Conservation (phyloP, 2,888 invertebrate species). For the Glomeris marginata region DNA sequence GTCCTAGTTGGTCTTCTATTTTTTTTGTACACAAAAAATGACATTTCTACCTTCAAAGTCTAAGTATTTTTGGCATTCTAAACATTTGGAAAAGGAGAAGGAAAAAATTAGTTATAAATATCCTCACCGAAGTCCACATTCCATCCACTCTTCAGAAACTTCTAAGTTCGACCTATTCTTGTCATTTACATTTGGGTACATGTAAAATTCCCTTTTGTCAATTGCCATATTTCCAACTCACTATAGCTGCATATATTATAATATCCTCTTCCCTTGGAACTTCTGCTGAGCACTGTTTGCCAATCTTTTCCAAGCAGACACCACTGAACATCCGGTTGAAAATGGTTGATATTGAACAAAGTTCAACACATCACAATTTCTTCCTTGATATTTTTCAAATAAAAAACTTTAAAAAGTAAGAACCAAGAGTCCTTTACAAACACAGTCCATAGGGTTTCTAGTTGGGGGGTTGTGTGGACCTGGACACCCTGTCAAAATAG, state of each 20-base stretch:
- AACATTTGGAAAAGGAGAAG: background rate
- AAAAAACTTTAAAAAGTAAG: too few relatives aligned
- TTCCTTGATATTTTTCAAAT: too few relatives aligned
- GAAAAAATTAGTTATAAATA: background rate
- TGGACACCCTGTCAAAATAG: too few relatives aligned
- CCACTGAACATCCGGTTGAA: too few relatives aligned
- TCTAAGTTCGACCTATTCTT: background rate
- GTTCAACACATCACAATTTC: too few relatives aligned
- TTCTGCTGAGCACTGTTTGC: too few relatives aligned
- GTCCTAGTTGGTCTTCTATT: background rate
- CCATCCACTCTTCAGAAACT: slow-evolving; percentile 13
- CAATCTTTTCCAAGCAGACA: too few relatives aligned
- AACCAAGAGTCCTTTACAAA: too few relatives aligned
- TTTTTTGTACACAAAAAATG: background rate
- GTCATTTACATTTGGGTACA: slow-evolving; percentile 8
- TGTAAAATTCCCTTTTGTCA: slow-evolving; percentile 13
- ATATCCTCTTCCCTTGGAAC: background rate
- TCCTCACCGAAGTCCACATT: slow-evolving; percentile 11
- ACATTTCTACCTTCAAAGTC: background rate
- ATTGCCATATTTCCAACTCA: slow-evolving; percentile 7
- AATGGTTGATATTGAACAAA: too few relatives aligned
- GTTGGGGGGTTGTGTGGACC: too few relatives aligned
- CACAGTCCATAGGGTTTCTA: too few relatives aligned
- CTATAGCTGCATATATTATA: background rate
- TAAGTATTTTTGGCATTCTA: background rate